Percentiles rank a stretch among this genome's conserved stretches.
Conservation (phyloP, 2,797 vertebrate species). For the Fringilla coelebs region DNA sequence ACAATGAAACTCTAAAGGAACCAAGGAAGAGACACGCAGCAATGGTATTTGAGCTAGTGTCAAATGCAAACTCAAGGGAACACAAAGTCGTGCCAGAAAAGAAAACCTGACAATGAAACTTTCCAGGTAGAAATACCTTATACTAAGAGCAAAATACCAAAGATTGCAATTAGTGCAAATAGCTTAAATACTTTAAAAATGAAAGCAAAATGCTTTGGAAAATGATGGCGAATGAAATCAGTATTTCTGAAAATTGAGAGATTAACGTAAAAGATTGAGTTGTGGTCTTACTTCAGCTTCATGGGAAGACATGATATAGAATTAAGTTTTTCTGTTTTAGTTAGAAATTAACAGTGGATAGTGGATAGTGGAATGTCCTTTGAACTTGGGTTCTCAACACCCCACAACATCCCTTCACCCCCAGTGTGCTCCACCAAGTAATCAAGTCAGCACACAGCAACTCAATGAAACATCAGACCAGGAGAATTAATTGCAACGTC, state of each 20-base stretch:
- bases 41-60: not conserved
- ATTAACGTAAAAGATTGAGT: not conserved
- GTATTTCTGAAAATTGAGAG: not conserved
- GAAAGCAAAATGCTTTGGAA: not conserved
- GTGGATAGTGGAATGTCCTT: not conserved
- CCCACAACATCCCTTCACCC: not conserved
- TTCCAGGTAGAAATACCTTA: not conserved
- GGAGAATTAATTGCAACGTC: not conserved
- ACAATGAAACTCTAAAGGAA: not conserved
- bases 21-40: not conserved
- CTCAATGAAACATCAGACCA: not conserved
- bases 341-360: not conserved
- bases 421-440: not conserved
- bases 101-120: not conserved
- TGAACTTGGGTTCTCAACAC: not conserved
- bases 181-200: not conserved
- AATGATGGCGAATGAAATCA: not conserved
- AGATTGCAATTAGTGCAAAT: not conserved
- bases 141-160: not conserved
- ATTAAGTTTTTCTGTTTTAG: not conserved
- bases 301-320: not conserved
- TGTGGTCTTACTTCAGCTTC: not conserved
- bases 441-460: conserved; percentile 2
- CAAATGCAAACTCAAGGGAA: not conserved
- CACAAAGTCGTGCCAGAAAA: not conserved